phyloP scores from a whole-genome alignment of 2,113 vertebrate species.

The Dermatemys mawii region DNA sequence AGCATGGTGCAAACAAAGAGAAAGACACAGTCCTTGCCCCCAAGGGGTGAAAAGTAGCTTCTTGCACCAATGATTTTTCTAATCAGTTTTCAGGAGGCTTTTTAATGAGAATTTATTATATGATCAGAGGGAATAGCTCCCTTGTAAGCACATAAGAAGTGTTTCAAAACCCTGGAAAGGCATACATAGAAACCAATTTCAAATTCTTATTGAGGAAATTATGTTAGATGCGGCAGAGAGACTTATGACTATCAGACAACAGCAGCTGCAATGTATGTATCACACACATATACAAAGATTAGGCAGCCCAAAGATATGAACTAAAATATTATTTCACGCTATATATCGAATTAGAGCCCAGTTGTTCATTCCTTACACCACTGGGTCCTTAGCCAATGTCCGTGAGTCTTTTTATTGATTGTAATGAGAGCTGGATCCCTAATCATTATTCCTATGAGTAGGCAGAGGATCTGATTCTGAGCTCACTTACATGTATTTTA shows the following conservation, averaged over 20 bases:
- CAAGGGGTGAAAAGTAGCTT: not conserved
- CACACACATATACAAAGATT: fast-evolving
- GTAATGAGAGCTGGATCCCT: fast-evolving
- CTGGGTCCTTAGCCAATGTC: not conserved
- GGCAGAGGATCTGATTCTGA: not conserved
- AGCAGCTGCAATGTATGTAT: not conserved
- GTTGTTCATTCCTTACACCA: not conserved
- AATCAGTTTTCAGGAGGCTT: not conserved
- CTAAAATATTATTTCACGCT: not conserved
- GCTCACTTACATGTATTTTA: not conserved
- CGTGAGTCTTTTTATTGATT: not conserved
- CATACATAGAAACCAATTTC: not conserved
- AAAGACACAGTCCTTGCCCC: not conserved
- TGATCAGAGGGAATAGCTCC: not conserved
- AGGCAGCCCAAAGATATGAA: not conserved
- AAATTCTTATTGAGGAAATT: not conserved
- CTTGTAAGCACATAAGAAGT: fast-evolving
- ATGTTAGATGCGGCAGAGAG: not conserved
- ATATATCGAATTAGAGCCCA: not conserved
- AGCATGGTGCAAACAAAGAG: not conserved
- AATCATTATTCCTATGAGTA: not conserved
- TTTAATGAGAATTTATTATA: not conserved
- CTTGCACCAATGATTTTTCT: not conserved
- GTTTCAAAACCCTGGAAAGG: not conserved
- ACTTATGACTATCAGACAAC: not conserved